Evolutionary conservation across 1,140 invertebrate species (phyloP).

Genomic region (Formica exsecta): DNA sequence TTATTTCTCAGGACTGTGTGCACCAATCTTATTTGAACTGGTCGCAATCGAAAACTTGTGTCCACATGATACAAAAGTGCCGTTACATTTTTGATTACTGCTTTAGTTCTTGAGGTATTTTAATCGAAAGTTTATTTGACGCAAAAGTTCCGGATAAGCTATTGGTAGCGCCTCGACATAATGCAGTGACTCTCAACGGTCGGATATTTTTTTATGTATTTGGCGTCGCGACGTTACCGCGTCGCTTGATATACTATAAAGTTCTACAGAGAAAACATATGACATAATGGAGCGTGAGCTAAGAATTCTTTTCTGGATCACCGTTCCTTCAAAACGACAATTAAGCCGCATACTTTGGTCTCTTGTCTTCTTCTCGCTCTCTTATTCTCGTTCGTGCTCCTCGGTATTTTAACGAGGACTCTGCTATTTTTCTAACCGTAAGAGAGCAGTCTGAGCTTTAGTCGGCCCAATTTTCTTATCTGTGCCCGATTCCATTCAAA

Average conservation of each 20-base stretch:
- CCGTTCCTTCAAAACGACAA: constrained; percentile 67
- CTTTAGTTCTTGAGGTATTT: too few relatives aligned
- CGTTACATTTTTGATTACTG: too few relatives aligned
- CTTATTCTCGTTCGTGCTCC: constrained; percentile 9
- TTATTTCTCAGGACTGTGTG: too few relatives aligned
- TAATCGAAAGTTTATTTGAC: too few relatives aligned
- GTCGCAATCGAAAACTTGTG: too few relatives aligned
- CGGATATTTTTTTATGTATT: too few relatives aligned
- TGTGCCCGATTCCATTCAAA: constrained; percentile 22
- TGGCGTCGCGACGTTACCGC: too few relatives aligned
- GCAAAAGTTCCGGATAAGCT: too few relatives aligned
- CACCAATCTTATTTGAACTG: too few relatives aligned
- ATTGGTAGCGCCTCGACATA: too few relatives aligned
- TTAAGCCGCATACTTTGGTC: constrained; percentile 61
- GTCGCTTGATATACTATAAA: not conserved
- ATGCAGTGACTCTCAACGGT: too few relatives aligned
- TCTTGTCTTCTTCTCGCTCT: not conserved
- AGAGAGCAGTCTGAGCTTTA: constrained; percentile 44
- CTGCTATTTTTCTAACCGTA: constrained; percentile 39
- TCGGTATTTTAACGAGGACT: constrained; percentile 72
- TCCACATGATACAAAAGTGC: too few relatives aligned
- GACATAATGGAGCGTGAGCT: not conserved
- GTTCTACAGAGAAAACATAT: not conserved
- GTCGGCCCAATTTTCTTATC: constrained; percentile 73
- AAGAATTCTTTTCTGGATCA: constrained; percentile 44